Evolutionary conservation across 2,113 vertebrate genomes (phyloP).

Genomic region (Catharus fuscescens): DNA sequence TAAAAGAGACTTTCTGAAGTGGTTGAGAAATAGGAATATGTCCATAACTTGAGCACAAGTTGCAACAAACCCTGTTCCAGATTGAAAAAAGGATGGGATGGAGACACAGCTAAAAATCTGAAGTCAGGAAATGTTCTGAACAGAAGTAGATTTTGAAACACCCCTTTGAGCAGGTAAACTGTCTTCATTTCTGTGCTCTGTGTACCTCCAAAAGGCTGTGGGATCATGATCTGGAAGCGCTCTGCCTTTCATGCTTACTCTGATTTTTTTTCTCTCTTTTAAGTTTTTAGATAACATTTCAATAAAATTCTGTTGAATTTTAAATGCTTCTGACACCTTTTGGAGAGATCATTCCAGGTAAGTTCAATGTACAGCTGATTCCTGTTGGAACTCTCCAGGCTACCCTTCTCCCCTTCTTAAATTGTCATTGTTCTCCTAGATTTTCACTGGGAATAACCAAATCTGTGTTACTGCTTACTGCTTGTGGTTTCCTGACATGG

Average conservation of each 20-base stretch:
- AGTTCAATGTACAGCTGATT: not conserved
- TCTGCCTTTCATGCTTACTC: not conserved
- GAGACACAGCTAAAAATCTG: not conserved
- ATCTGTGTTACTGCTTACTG: not conserved
- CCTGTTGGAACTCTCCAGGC: not conserved
- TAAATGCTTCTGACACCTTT: not conserved
- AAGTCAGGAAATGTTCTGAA: not conserved
- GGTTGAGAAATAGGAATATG: not conserved
- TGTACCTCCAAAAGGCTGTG: not conserved
- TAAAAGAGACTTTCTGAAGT: not conserved
- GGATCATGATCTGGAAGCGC: not conserved
- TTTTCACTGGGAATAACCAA: not conserved
- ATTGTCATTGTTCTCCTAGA: not conserved
- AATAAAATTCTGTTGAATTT: not conserved
- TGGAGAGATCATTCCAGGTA: not conserved
- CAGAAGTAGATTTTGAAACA: not conserved
- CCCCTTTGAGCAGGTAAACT: not conserved
- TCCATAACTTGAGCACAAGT: not conserved
- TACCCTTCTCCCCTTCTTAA: not conserved
- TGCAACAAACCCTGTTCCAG: not conserved
- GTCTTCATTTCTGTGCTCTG: not conserved
- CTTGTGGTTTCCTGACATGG: not conserved
- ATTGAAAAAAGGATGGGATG: not conserved
- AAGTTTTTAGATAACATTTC: not conserved
- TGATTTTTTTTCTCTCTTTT: not conserved